phyloP scores from a whole-genome alignment of 2,797 vertebrate species.

The Vultur gryphus region DNA sequence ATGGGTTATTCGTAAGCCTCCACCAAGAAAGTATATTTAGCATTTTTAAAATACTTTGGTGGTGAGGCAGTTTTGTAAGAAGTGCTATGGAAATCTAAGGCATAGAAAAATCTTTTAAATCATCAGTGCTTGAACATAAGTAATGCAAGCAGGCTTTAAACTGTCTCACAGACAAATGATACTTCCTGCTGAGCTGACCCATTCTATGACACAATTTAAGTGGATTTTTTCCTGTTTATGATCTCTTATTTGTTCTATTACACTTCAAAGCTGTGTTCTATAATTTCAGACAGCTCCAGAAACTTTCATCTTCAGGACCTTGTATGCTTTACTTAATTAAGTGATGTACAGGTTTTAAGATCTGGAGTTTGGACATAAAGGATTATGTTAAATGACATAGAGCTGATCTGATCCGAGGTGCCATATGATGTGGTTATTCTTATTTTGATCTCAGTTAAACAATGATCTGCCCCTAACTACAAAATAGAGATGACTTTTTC shows the following conservation, averaged over 20 bases:
- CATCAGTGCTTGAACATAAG: background rate
- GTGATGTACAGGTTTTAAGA: background rate
- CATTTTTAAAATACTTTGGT: conserved; percentile 30
- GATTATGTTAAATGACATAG: background rate
- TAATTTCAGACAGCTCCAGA: conserved; percentile 23
- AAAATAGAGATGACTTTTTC: background rate
- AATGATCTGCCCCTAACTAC: background rate
- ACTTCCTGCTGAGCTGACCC: conserved; percentile 42
- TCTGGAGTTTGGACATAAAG: background rate
- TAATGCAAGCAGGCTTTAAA: conserved; percentile 26
- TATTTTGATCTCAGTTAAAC: background rate
- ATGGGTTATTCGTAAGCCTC: background rate
- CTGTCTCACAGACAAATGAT: background rate
- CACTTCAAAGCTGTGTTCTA: conserved; percentile 29
- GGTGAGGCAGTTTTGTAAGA: background rate
- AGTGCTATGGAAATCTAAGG: background rate
- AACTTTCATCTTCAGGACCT: conserved; percentile 36
- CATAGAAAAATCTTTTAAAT: conserved; percentile 9
- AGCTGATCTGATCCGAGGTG: background rate
- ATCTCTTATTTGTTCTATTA: conserved; percentile 41
- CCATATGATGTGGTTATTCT: background rate
- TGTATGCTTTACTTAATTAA: conserved; percentile 42
- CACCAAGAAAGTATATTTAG: conserved; percentile 2
- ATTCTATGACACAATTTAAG: conserved; percentile 25
- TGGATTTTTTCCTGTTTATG: conserved; percentile 20